Base-by-base conservation (phyloP, 2,888 invertebrate genomes). In the Megalurothrips usitatus region DNA sequence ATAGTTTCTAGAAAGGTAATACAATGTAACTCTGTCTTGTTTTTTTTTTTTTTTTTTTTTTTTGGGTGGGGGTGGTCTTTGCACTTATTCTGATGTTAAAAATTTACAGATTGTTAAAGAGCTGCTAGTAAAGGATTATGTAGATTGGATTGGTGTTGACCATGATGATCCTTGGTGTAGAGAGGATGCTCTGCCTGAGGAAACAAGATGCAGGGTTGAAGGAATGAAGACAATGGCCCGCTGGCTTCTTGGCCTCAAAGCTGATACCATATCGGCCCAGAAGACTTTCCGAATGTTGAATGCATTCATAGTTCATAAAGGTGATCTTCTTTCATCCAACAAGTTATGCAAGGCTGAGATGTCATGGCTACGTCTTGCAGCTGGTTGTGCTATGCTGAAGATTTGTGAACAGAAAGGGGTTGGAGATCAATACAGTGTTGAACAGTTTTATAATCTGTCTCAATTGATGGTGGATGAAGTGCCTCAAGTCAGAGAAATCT, bases 341-440 rank as follows among this genome's bases (percentile, higher is more conserved):
- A 87, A 87, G 82, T 87, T 89, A 80, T 93, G 94, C 79, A 91
- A 91, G 85, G 94, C 95, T 11, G 98, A 99, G 88, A 96, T 96
- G 93, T 95, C 98, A 1, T 96, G 97, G 92, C 87, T 99, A 79
- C 90, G 98, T 82, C 88, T 98, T 75, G 94, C 96, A 19, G 98
- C 98, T 10, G 98, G 97, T 81, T 95, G 95, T 87, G 96, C 97
- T 79, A 97, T 98, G 95, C 89, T 99, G 80, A 98, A 98, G 89
- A 94, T 99, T 80, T 97, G 97, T 88, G 97, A 98, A 86, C 98
- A 98, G 87, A 96, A 96, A 86, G 96, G 96, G 80, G 98, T 97
- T 81, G 96, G 97, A 0, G 97, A 98, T 87, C 96, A 97, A 87
- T 96, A 96, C 86, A 96, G 94, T 3, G 94, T 95, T 0, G 96